Evolutionary conservation across 2,797 vertebrate genomes (phyloP).

Genomic region (Semotilus atromaculatus): DNA sequence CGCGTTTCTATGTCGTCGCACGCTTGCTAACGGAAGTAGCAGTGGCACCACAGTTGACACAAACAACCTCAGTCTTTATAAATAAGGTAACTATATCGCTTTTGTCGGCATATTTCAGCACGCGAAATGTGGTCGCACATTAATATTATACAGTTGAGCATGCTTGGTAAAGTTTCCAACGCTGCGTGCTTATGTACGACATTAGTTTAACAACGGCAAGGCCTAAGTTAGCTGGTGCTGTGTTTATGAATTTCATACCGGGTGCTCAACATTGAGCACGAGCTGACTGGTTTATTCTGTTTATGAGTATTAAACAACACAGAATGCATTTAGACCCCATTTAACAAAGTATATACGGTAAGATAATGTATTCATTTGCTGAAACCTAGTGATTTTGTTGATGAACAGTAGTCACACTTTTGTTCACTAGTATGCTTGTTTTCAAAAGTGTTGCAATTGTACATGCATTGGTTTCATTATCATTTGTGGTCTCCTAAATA

Average conservation of each 20-base stretch:
- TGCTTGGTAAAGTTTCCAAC: neutral
- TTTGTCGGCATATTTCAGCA: neutral
- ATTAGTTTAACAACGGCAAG: neutral
- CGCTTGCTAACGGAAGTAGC: constrained; percentile 69
- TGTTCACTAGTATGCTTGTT: neutral
- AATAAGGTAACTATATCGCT: constrained; percentile 68
- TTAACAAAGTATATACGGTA: neutral
- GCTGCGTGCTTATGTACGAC: neutral
- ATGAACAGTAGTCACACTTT: neutral
- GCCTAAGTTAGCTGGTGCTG: neutral
- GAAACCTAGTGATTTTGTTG: neutral
- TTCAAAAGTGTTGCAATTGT: neutral
- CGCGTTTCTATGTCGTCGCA: constrained; percentile 73
- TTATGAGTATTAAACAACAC: too few relatives aligned
- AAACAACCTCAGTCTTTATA: constrained; percentile 60
- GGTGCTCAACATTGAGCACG: constrained; percentile 10
- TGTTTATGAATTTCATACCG: constrained; percentile 5
- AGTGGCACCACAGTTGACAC: constrained; percentile 61
- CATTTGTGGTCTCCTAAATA: neutral
- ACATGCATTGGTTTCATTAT: neutral
- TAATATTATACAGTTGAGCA: neutral
- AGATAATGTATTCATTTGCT: neutral
- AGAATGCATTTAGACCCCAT: neutral
- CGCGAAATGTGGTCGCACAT: neutral
- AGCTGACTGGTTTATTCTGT: neutral